Evolutionary conservation across 2,797 vertebrate species (phyloP).

Genomic region (Neopelma chrysocephalum): DNA sequence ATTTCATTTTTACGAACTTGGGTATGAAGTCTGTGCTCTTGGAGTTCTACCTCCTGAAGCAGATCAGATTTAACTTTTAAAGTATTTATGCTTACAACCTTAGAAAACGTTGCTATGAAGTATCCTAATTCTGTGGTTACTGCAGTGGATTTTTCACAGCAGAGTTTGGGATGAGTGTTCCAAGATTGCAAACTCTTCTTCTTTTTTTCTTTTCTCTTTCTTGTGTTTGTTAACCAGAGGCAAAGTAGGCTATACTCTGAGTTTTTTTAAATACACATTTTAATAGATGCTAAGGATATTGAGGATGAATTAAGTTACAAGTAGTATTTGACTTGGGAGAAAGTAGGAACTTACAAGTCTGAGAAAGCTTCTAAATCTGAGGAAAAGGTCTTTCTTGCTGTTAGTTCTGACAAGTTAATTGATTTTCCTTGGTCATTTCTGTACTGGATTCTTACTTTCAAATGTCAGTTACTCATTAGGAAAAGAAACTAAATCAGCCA

Average conservation of each 20-base stretch:
- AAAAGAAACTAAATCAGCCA: not conserved
- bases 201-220: not conserved
- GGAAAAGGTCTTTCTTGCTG: not conserved
- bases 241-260: not conserved
- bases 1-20: not conserved
- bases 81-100: not conserved
- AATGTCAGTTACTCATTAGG: not conserved
- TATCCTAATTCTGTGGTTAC: not conserved
- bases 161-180: not conserved
- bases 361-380: not conserved
- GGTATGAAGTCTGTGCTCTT: not conserved
- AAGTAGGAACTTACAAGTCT: not conserved
- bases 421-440: not conserved
- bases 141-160: not conserved
- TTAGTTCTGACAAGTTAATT: not conserved
- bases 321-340: not conserved
- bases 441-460: not conserved
- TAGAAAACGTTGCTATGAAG: not conserved
- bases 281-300: not conserved
- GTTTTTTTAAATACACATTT: not conserved
- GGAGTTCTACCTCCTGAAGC: not conserved
- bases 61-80: not conserved
- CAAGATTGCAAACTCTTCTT: not conserved
- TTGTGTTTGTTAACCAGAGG: not conserved
- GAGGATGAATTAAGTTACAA: not conserved